These are phyloP conservation scores for Canis aureus DNA, from an alignment of 2,113 vertebrate genomes.

Conservation along the genomic window DNA sequence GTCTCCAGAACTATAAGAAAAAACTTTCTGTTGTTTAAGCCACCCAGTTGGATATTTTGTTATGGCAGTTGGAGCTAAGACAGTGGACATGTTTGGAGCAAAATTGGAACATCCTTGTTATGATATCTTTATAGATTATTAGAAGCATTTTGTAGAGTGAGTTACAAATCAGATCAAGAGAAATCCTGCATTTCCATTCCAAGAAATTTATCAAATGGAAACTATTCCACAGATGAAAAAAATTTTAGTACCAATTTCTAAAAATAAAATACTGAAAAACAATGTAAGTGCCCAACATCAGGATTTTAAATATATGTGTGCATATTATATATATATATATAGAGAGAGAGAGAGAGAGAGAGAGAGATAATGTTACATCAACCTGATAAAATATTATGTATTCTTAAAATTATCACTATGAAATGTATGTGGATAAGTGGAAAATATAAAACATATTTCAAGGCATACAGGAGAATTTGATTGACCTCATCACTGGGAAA, in stretches of 20 bases:
- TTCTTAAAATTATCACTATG: neutral
- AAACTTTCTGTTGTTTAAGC: neutral
- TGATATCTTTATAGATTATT: neutral
- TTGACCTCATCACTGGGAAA: neutral
- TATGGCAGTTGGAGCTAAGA: neutral
- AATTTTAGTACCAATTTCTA: neutral
- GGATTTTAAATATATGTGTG: neutral
- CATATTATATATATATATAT: neutral
- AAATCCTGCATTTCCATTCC: neutral
- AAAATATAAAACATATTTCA: neutral
- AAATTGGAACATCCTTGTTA: neutral
- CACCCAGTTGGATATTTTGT: neutral
- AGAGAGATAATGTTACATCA: neutral
- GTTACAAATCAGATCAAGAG: neutral
- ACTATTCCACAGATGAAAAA: neutral
- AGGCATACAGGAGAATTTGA: neutral
- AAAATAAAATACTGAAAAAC: constrained; percentile 26
- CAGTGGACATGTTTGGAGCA: neutral
- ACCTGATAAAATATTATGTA: neutral
- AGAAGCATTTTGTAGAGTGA: neutral
- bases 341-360: neutral
- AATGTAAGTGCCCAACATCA: neutral
- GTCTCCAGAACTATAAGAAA: neutral
- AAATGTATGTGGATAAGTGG: neutral
- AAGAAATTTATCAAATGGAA: neutral